Percentiles rank a stretch among this genome's conserved stretches.
Conservation (phyloP, 2,888 invertebrate genomes). For the Gnatocerus cornutus region DNA sequence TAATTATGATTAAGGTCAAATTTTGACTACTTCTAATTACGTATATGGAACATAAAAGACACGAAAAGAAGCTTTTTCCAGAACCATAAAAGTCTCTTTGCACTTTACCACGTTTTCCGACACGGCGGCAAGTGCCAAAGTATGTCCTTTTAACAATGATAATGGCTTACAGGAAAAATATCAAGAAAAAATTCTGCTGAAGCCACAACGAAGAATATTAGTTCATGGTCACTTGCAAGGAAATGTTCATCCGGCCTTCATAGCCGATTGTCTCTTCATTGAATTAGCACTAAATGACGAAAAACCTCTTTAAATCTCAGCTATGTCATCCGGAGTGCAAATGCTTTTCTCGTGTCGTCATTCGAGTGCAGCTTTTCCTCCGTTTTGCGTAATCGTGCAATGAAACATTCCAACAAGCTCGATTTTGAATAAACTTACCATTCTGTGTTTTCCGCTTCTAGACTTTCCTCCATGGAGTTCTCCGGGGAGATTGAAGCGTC, state of each 20-base stretch:
- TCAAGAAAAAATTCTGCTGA: constrained; percentile 5
- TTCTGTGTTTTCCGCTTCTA: constrained; percentile 55
- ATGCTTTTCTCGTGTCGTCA: constrained; percentile 11
- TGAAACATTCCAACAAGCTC: not conserved
- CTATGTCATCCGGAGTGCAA: not conserved
- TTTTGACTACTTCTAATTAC: too few relatives aligned
- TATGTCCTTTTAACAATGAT: too few relatives aligned
- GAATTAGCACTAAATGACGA: not conserved
- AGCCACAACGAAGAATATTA: constrained; percentile 10
- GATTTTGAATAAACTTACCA: constrained; percentile 54
- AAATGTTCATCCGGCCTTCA: constrained; percentile 32
- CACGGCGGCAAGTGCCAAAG: too few relatives aligned
- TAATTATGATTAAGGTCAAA: too few relatives aligned
- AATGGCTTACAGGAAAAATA: constrained; percentile 11
- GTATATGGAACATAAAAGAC: too few relatives aligned
- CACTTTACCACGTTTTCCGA: too few relatives aligned
- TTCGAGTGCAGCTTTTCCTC: not conserved
- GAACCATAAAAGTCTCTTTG: too few relatives aligned
- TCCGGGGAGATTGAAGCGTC: constrained; percentile 43
- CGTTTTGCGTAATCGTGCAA: too few relatives aligned
- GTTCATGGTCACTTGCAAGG: constrained; percentile 32
- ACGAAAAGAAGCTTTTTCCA: too few relatives aligned
- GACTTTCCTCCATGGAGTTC: constrained; percentile 51
- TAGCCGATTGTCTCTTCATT: constrained; percentile 22
- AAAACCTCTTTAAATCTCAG: not conserved